These are phyloP conservation scores for Mormyrus proboscirostris DNA, from an alignment of 2,797 vertebrate genomes.

Conservation along the genomic window DNA sequence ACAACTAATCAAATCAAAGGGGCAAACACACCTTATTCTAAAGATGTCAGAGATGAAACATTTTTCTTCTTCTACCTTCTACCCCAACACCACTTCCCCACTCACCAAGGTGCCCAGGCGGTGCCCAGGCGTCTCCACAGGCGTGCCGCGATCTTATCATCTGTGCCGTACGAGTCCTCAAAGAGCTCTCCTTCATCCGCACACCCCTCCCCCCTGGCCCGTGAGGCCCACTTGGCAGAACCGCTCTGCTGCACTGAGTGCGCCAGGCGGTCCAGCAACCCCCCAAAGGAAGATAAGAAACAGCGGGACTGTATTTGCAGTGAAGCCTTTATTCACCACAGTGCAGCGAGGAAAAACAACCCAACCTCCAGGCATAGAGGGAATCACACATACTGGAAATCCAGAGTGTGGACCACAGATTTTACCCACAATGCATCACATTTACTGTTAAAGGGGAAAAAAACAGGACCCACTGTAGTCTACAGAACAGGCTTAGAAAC, in stretches of 20 bases:
- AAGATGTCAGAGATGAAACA: not conserved
- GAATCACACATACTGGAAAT: not conserved
- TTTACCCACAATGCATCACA: conserved; percentile 3
- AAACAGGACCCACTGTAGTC: not conserved
- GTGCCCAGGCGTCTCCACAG: not conserved
- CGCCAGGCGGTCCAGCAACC: not conserved
- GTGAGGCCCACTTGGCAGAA: not conserved
- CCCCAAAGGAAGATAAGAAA: not conserved
- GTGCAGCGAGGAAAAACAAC: not conserved
- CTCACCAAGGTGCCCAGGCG: not conserved
- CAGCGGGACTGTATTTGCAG: not conserved
- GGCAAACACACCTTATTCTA: not conserved
- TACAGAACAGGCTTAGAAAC: not conserved
- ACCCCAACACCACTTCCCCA: not conserved
- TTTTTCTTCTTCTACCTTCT: not conserved
- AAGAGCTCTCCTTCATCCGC: not conserved
- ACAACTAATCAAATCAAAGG: not conserved
- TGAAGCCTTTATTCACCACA: not conserved
- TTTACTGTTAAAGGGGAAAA: not conserved
- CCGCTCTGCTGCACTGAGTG: not conserved
- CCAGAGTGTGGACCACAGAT: not conserved
- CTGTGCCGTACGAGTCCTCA: not conserved
- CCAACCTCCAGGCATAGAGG: not conserved
- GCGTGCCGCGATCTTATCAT: not conserved
- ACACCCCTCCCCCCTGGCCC: not conserved